Conservation (phyloP, 2,888 invertebrate species). For the Pollenia angustigena region DNA sequence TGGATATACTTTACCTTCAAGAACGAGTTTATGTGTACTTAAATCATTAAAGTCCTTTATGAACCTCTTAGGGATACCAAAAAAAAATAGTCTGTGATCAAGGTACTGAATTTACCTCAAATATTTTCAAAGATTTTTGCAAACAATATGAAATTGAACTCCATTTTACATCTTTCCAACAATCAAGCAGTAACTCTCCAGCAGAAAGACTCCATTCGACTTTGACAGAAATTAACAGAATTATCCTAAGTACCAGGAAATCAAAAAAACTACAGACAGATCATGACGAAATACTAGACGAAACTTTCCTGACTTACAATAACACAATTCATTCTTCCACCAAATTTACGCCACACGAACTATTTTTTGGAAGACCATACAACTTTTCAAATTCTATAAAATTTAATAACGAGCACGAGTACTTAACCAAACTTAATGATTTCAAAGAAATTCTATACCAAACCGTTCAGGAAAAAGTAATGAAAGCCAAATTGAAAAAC, state of each 20-base stretch:
- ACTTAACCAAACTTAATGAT: neutral
- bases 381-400: neutral
- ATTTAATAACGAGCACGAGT: conserved; percentile 25
- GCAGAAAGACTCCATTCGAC: no score
- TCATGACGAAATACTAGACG: neutral
- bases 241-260: neutral
- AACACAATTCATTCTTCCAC: conserved; percentile 39
- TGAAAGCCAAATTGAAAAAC: neutral
- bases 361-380: neutral
- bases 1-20: no score
- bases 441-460: conserved; percentile 6
- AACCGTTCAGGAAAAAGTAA: neutral
- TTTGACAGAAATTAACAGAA: neutral
- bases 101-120: no score
- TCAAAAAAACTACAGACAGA: neutral
- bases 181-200: no score
- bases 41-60: no score
- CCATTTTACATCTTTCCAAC: no score
- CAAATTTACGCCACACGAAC: conserved; percentile 16
- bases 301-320: conserved; percentile 26
- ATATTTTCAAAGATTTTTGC: no score
- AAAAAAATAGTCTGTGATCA: no score
- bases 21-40: no score
- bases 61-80: no score
- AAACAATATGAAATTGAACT: no score